These are phyloP conservation scores for Chaetogeoica ovagalla DNA, from an alignment of 2,888 invertebrate genomes.

Conservation along the genomic window DNA sequence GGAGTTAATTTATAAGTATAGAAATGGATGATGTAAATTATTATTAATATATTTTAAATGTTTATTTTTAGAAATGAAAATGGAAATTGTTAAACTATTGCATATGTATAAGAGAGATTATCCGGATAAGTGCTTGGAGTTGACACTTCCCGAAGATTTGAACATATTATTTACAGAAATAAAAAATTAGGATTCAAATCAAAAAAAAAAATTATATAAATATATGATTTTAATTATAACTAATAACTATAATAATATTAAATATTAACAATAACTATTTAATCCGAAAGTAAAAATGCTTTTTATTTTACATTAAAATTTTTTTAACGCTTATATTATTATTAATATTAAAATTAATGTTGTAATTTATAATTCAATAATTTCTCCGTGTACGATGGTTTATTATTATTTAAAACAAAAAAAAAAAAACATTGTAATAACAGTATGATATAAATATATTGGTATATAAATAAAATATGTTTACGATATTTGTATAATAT, in stretches of 20 bases:
- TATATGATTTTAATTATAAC: not conserved
- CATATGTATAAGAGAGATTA: slow-evolving; percentile 48
- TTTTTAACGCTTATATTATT: not conserved
- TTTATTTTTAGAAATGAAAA: slow-evolving; percentile 33
- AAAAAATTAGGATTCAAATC: not conserved
- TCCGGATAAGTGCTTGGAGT: slow-evolving; percentile 26
- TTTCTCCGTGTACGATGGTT: too few species aligned
- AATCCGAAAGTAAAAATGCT: not conserved
- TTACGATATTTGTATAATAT: too few species aligned
- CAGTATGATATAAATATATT: too few species aligned
- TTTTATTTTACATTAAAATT: not conserved
- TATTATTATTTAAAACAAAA: too few species aligned
- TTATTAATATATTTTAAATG: not conserved
- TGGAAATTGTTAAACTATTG: slow-evolving; percentile 37
- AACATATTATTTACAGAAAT: slow-evolving; percentile 16
- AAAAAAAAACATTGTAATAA: too few species aligned
- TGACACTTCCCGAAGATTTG: slow-evolving; percentile 30
- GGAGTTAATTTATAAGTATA: too few species aligned
- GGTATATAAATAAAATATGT: too few species aligned
- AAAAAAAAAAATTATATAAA: not conserved
- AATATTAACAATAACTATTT: too few species aligned
- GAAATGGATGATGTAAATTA: too few species aligned
- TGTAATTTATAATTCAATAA: too few species aligned
- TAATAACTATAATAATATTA: not conserved
- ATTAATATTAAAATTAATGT: not conserved